Evolutionary conservation across 2,797 vertebrate genomes (phyloP).

Genomic region (Pempheris klunzingeri): DNA sequence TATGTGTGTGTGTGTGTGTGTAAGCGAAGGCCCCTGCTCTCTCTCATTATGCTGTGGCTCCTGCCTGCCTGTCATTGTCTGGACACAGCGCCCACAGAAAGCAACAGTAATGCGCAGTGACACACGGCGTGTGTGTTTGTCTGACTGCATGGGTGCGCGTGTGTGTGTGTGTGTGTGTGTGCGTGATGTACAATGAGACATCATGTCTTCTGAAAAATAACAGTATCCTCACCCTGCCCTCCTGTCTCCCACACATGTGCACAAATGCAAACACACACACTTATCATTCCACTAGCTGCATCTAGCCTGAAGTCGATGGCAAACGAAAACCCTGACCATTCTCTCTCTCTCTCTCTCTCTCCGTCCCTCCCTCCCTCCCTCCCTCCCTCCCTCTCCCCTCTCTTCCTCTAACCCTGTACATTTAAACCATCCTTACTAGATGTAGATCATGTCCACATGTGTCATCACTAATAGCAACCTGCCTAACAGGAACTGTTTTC

Average conservation of each 20-base stretch:
- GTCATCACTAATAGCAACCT: neutral
- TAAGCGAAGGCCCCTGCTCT: slow-evolving; percentile 84
- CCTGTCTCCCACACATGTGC: slow-evolving; percentile 61
- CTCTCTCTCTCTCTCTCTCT: neutral
- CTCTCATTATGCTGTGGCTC: slow-evolving; percentile 92
- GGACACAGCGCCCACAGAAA: slow-evolving; percentile 85
- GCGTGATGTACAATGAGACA: slow-evolving; percentile 85
- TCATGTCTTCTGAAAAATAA: slow-evolving; percentile 85
- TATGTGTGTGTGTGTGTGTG: slow-evolving; percentile 57
- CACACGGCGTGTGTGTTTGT: slow-evolving; percentile 75
- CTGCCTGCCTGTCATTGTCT: slow-evolving; percentile 87
- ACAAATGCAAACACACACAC: slow-evolving; percentile 63
- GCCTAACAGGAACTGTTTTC: neutral
- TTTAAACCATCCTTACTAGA: neutral
- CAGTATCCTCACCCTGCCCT: slow-evolving; percentile 77
- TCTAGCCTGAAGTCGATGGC: slow-evolving; percentile 44
- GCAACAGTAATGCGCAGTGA: slow-evolving; percentile 86
- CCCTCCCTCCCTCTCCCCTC: neutral
- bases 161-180: slow-evolving; percentile 44
- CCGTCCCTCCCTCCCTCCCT: neutral
- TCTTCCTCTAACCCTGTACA: neutral
- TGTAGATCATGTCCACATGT: neutral
- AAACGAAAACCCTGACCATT: slow-evolving; percentile 19
- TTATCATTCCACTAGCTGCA: slow-evolving; percentile 55
- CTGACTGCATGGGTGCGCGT: slow-evolving; percentile 66